Evolutionary conservation across 2,888 invertebrate species (phyloP), one percentile per base, ranked within the genome.

Genomic region (Quadriops clusia): DNA sequence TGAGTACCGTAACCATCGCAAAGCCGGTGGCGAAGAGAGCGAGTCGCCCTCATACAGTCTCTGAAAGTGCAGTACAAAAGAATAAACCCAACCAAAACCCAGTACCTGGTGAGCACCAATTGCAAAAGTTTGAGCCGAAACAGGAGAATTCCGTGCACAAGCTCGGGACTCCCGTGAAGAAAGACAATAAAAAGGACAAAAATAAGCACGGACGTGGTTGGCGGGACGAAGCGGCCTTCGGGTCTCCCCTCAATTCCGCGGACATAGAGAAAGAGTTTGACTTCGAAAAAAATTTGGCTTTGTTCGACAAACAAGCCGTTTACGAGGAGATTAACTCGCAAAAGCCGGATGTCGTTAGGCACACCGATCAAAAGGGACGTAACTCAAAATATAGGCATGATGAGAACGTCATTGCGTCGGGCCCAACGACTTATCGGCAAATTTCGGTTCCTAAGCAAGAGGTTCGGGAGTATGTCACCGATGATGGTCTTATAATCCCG

Each of bases 211-310:
- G 35, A 7, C 63, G 68, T 41, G 59, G 63, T 31, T 63, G 71
- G 49, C 68, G 71, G 44, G 76, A 81, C 58, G 81, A 82, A 54
- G 77, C 78, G 32, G 83, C 83, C 54, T 85, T 86, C 62, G 84
- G 81, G 15, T 71, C 71, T 4, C 75, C 78, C 22, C 63, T 75
- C 6, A 78, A 79, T 42, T 71, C 74, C 31, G 68, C 68, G 29
- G 61, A 70, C 41, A 57, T 75, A 29, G 67, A 63, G 42, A 70
- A 79, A 53, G 91, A 93, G 49, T 93, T 93, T 65, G 91, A 93
- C 67, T 91, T 93, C 68, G 91, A 93, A 56, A 87, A 86, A 41
- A 93, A 91, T 65, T 67, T 91, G 32, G 89, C 89, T 12, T 65
- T 93, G 26, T 93, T 93, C 62, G 81, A 91, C 62, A 91, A 91